phyloP scores from a whole-genome alignment of 2,113 vertebrate species.

The Otis tarda region DNA sequence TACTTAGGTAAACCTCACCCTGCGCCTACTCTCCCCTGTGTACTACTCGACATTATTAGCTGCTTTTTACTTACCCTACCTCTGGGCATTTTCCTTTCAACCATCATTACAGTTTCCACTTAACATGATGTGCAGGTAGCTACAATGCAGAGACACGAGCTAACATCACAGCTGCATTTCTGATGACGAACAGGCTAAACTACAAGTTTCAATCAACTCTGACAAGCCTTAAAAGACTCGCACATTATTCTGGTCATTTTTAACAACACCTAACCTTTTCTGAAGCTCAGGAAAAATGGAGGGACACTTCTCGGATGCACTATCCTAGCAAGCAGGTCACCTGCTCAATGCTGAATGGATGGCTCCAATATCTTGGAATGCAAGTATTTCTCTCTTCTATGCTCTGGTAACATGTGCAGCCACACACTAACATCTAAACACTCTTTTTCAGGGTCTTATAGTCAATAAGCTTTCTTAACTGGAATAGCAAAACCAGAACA shows the following conservation, averaged over 20 bases:
- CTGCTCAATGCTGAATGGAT: neutral
- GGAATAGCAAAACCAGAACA: neutral
- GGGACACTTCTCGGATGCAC: neutral
- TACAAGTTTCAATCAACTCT: neutral
- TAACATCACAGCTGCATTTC: neutral
- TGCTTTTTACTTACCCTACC: neutral
- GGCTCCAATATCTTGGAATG: accelerated
- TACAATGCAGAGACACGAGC: neutral
- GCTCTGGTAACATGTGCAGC: neutral
- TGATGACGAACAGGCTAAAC: neutral
- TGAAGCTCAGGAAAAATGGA: neutral
- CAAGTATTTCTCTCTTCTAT: neutral
- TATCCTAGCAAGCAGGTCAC: neutral
- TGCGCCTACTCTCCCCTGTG: neutral
- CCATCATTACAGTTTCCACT: neutral
- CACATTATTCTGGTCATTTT: neutral
- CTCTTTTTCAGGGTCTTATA: neutral
- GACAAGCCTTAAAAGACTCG: neutral
- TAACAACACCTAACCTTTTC: neutral
- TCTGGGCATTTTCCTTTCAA: neutral
- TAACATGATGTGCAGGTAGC: neutral
- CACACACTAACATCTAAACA: neutral
- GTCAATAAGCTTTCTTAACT: neutral
- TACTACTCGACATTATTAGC: neutral
- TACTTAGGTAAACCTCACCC: accelerated